Evolutionary conservation across 2,888 invertebrate genomes (phyloP), one percentile per base, ranked within the genome.

Genomic region (Eupsilia transversa): DNA sequence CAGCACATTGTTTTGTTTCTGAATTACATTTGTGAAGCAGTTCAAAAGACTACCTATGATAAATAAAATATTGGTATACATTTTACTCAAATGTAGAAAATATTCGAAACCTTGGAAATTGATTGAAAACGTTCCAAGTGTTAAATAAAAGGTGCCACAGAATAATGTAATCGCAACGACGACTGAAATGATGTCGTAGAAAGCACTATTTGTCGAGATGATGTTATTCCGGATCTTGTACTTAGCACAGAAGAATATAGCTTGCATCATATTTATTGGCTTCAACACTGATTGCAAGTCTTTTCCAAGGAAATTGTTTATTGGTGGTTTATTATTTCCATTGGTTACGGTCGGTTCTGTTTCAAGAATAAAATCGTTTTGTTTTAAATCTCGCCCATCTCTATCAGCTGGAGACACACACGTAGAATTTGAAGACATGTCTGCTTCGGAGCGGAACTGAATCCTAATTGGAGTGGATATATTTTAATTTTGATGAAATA

Each of bases 1-100:
- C 2, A 64, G 12, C 1, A 79, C 57, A 7, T 78, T 79, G 14
- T 23, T 52, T 2, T 35, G 3, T 12, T 33, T 67, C 7, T 78
- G 49, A 23, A 54, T 54, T 17, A 64, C 52, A 59, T 78, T 78
- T 14, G n/a, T 33, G 10, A 17, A 63, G 10, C 17, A 57, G 30
- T 67, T 67, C 23, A 69, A 10, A 27, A 43, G 23, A 23, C 2
- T 23, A 35, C 72, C 56, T 7, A 38, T 49, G 3, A 12, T 23
- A 23, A 63, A 63, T 12, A 63, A 23, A 30, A 30, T 43, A 23
- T 3, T 41, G 6, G 27, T 27, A 61, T 27, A 30, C 43, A 46
- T 46, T 46, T 23, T 46, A 46, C 46, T 46, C 46, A 46, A 46
- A 23, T 20, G 2, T 6, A 46, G 7, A 46, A 46, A 46, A 46